A percentile compares a stretch with the other conserved stretches of the same genome.
These are phyloP conservation scores for Sialia sialis DNA, from an alignment of 2,113 vertebrate genomes.

Conservation along the genomic window DNA sequence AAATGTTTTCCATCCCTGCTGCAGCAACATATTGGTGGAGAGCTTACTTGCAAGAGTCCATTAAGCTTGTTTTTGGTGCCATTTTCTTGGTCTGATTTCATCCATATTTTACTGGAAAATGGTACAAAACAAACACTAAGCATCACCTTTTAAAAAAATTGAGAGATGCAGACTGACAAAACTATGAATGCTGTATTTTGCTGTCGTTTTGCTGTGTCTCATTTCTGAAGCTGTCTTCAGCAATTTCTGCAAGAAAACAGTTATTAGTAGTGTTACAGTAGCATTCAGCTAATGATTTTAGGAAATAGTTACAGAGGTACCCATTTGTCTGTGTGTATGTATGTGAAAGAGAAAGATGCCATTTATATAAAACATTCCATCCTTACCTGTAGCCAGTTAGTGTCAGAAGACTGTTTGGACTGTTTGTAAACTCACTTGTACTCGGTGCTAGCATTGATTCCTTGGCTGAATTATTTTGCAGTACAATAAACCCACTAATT, in stretches of 20 bases:
- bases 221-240: conserved; percentile 1
- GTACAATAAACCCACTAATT: conserved; percentile 61
- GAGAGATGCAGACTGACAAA: neutral
- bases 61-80: neutral
- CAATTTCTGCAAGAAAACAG: conserved; percentile 6
- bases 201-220: neutral
- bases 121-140: neutral
- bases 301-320: neutral
- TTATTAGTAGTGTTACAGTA: neutral
- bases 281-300: neutral
- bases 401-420: conserved; percentile 39
- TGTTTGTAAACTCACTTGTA: conserved; percentile 35
- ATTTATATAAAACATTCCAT: conserved; percentile 2
- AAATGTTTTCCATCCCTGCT: neutral
- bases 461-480: conserved; percentile 68
- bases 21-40: neutral
- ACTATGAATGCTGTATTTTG: neutral
- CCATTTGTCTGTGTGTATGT: neutral
- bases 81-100: neutral
- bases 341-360: conserved; percentile 7
- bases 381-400: conserved; percentile 23
- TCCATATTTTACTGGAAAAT: neutral
- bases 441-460: conserved; percentile 59
- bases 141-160: neutral
- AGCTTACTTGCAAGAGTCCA: neutral